Evolutionary conservation across 1,140 invertebrate species (phyloP).

Genomic region (Penaeus japonicus): DNA sequence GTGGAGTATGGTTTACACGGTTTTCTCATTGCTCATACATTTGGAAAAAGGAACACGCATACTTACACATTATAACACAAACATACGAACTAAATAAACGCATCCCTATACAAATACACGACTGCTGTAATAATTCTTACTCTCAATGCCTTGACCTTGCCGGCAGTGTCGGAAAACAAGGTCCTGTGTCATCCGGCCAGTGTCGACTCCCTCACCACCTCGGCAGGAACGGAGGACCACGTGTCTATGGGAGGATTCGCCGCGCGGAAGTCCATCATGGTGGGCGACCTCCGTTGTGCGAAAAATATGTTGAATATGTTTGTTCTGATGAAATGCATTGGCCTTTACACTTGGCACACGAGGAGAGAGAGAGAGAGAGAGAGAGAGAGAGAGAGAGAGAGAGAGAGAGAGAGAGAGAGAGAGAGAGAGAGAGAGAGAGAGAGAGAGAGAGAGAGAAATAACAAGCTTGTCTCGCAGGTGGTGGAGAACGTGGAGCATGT

Average conservation of each 20-base stretch:
- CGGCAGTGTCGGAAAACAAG: conserved; percentile 77
- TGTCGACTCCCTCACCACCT: conserved; percentile 77
- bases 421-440: too few species aligned
- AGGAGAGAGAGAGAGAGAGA: too few species aligned
- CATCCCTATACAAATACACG: neutral
- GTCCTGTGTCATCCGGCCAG: conserved; percentile 78
- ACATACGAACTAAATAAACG: neutral
- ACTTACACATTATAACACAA: neutral
- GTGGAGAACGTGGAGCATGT: conserved; percentile 76
- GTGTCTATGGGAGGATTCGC: conserved; percentile 80
- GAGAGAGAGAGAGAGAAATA: too few species aligned
- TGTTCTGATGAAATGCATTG: too few species aligned
- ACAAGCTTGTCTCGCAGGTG: conserved; percentile 63
- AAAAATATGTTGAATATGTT: too few species aligned
- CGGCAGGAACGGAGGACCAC: conserved; percentile 80
- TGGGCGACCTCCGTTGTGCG: conserved; percentile 29
- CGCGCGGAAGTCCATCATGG: conserved; percentile 73
- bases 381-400: too few species aligned
- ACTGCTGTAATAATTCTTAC: neutral
- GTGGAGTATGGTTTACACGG: too few species aligned
- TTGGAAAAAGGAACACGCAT: neutral
- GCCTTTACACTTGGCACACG: too few species aligned
- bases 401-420: too few species aligned
- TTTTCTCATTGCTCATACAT: too few species aligned
- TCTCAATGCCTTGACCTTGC: neutral